phyloP scores from a whole-genome alignment of 2,797 vertebrate species.

The Mallotus villosus region DNA sequence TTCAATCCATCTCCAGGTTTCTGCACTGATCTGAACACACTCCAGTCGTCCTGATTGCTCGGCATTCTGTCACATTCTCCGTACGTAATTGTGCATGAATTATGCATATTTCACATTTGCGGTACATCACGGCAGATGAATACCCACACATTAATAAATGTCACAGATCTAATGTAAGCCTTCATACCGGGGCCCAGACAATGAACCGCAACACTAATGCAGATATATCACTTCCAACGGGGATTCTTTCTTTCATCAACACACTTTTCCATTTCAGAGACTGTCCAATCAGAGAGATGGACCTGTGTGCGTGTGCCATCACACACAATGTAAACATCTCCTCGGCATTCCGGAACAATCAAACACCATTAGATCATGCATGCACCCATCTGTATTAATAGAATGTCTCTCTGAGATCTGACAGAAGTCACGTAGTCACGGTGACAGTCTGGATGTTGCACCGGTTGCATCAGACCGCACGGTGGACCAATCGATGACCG shows the following conservation, averaged over 20 bases:
- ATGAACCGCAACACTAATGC: neutral
- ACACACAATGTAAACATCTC: neutral
- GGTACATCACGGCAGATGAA: neutral
- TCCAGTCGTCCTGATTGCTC: constrained; percentile 9
- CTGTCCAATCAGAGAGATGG: neutral
- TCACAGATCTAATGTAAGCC: neutral
- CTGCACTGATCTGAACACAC: neutral
- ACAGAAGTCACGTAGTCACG: constrained; percentile 54
- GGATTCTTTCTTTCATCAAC: neutral
- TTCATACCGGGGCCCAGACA: neutral
- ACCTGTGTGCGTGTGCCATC: neutral
- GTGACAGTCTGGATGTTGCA: constrained; percentile 54
- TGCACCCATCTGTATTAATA: neutral
- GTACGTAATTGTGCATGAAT: constrained; percentile 15
- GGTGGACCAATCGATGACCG: constrained; percentile 51
- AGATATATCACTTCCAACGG: neutral
- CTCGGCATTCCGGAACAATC: neutral
- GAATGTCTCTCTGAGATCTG: constrained; percentile 55
- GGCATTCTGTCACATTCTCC: constrained; percentile 2
- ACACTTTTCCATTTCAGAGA: neutral
- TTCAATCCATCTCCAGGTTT: neutral
- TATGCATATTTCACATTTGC: constrained; percentile 1
- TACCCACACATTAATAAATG: constrained; percentile 10
- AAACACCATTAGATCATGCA: neutral
- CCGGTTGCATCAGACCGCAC: constrained; percentile 30